These are phyloP conservation scores for Corythornis madagascariensis DNA, from an alignment of 2,113 vertebrate species.

Conservation along the genomic window DNA sequence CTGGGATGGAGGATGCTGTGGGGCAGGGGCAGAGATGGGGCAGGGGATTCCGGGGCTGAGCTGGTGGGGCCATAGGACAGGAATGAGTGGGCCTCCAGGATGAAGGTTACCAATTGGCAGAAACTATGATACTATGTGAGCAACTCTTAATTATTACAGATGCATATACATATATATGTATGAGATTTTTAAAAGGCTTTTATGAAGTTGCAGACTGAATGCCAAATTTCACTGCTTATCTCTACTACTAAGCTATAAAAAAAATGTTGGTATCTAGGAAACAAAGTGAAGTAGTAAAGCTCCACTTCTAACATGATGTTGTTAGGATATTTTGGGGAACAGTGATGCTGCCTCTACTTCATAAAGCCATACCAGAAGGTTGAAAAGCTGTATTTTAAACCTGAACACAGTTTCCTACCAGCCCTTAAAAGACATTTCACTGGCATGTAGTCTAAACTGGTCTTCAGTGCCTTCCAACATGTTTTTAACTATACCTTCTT, in stretches of 20 bases:
- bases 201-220: neutral
- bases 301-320: neutral
- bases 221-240: slow-evolving; percentile 31
- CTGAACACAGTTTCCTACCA: neutral
- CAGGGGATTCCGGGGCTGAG: neutral
- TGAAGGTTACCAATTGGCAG: neutral
- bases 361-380: neutral
- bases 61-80: fast-evolving
- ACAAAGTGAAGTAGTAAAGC: slow-evolving; percentile 58
- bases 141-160: neutral
- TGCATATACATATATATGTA: neutral
- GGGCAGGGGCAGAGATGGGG: neutral
- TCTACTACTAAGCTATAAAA: slow-evolving; percentile 56
- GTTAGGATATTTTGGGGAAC: slow-evolving; percentile 49
- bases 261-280: slow-evolving; percentile 41
- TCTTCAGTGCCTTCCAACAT: neutral
- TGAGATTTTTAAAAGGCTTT: neutral
- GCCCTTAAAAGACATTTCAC: neutral
- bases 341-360: neutral
- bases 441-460: neutral
- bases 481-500: neutral
- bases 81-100: neutral
- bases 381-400: slow-evolving; percentile 43
- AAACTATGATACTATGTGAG: neutral
- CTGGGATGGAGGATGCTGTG: neutral